Evolutionary conservation across 1,140 invertebrate genomes (phyloP).

Genomic region (Triops cancriformis): DNA sequence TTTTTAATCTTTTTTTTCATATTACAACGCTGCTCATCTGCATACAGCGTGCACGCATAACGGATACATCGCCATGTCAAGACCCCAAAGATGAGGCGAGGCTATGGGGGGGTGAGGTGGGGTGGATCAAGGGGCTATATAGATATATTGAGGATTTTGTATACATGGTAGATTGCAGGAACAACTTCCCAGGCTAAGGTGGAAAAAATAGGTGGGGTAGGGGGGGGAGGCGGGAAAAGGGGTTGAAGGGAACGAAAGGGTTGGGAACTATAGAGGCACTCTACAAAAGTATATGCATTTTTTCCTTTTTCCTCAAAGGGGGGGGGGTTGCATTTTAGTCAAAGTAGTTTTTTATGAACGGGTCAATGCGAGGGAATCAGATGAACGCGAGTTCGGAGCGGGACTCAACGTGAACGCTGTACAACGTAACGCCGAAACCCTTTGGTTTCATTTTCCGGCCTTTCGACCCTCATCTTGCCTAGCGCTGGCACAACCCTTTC

Average conservation of each 20-base stretch:
- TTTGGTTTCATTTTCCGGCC: constrained; percentile 10
- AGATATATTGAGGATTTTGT: constrained; percentile 3
- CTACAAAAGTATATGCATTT: constrained; percentile 6
- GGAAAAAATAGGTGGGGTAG: not conserved
- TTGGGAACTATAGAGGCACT: not conserved
- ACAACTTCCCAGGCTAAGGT: constrained; percentile 4
- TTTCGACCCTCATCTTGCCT: constrained; percentile 9
- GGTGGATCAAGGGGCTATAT: not conserved
- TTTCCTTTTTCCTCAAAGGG: not conserved
- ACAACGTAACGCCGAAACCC: not conserved
- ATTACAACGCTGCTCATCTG: constrained; percentile 6
- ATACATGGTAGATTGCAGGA: not conserved
- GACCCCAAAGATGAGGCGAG: constrained; percentile 2
- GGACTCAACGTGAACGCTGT: not conserved
- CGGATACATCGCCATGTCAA: not conserved
- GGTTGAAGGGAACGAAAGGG: not conserved
- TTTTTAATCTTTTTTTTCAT: not conserved
- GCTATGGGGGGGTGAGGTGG: not conserved
- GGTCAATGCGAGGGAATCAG: not conserved
- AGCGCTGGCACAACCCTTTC: not conserved
- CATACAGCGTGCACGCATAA: constrained; percentile 4
- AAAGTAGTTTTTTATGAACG: constrained; percentile 3
- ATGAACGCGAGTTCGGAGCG: not conserved
- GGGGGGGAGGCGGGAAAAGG: not conserved
- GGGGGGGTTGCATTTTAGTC: constrained; percentile 7